Conservation (phyloP, 1,140 invertebrate species). For the Diorhabda sublineata region DNA sequence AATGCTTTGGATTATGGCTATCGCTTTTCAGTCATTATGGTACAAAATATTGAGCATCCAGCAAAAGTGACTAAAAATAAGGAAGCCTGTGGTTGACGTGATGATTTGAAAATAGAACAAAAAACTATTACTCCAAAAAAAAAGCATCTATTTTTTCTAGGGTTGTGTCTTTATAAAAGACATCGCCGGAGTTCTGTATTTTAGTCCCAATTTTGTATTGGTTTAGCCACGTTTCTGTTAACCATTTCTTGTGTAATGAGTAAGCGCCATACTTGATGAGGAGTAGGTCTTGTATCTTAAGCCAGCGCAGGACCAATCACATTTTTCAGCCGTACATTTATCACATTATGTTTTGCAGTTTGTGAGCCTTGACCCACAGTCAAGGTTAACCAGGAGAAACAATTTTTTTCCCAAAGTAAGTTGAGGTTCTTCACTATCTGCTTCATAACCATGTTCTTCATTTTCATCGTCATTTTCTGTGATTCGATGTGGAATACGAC, state of each 20-base stretch:
- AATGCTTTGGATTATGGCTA: too few relatives aligned
- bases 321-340: neutral
- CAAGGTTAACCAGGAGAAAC: neutral
- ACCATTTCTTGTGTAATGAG: neutral
- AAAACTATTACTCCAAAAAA: constrained; percentile 4
- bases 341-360: neutral
- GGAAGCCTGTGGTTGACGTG: neutral
- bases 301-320: neutral
- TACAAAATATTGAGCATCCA: constrained; percentile 1
- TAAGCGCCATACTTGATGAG: constrained; percentile 3
- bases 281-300: neutral
- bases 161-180: constrained; percentile 4
- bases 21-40: constrained; percentile 6
- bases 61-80: neutral
- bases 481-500: neutral
- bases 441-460: neutral
- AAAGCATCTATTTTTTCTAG: constrained; percentile 5
- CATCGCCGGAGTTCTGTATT: neutral
- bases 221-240: neutral
- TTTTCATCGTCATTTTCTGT: neutral
- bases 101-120: constrained; percentile 9
- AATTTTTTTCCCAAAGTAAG: neutral
- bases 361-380: neutral
- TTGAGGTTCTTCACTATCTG: neutral
- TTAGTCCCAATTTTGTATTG: neutral